Evolutionary conservation across 2,797 vertebrate species (phyloP), one percentile per base, ranked within the genome.

Genomic region (Mionectes olivaceus): DNA sequence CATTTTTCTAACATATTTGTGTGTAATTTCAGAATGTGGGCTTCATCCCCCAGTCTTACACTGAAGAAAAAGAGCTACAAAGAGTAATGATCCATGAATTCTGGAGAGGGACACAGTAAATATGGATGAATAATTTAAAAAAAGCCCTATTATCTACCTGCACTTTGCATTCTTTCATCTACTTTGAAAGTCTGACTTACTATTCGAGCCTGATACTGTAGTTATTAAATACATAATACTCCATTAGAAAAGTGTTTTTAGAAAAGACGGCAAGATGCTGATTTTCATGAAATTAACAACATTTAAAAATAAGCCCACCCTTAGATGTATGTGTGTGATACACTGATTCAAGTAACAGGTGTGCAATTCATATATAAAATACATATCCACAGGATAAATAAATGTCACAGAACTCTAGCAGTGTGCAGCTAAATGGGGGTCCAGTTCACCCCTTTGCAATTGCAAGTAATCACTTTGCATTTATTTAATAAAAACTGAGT

Each of bases 1-100:
- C 70, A 93, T 97, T 98, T 98, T 98, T 96, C 93, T 97, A 97
- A 96, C 92, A 89, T 96, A 97, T 97, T 86, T 91, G 92, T 91
- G 50, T 89, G 94, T 83, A 92, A 95, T 97, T 97, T 94, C 77
- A 73, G 83, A 88, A 83, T 57, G 91, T 67, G 82, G 83, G 59
- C 96, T 97, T 95, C 81, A 49, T 96, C 95, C 92, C 87, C 82
- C 83, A 90, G n/a, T 92, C 70, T 96, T 92, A 80, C 83, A 68
- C 73, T 64, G 83, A 89, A 83, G 70, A 65, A 80, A 93, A 93
- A 92, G 85, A 83, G 89, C 89, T 96, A 85, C 94, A 94, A 93
- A 96, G 87, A 93, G 87, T 96, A 97, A 97, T 96, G 96, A 91
- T 71, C 93, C 96, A 83, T 97, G 96, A 96, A 92, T 90, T 95